A percentile compares a stretch with the other conserved stretches of the same genome.
phyloP scores from a whole-genome alignment of 2,113 vertebrate genomes.

The Planiliza haematocheilus region DNA sequence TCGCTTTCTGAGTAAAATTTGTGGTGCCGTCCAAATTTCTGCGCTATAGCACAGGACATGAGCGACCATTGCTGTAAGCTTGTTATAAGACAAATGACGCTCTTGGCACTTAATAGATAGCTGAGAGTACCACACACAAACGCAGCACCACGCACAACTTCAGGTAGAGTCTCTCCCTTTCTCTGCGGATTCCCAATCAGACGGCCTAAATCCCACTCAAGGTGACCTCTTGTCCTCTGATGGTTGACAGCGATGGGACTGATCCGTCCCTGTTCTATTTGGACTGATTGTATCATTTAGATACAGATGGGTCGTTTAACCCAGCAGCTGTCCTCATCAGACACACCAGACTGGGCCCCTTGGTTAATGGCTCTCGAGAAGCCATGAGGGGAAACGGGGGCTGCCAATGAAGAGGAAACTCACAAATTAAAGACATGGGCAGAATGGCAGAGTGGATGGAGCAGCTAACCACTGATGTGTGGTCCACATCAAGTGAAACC shows the following conservation, averaged over 20 bases:
- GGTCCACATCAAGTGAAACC: conserved; percentile 1
- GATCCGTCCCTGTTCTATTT: conserved; percentile 72
- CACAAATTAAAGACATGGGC: conserved; percentile 25
- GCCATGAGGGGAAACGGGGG: conserved; percentile 35
- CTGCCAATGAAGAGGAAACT: conserved; percentile 50
- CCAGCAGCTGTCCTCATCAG: conserved; percentile 79
- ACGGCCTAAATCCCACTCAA: conserved; percentile 54
- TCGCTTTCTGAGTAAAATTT: conserved; percentile 27
- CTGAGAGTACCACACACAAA: conserved; percentile 1
- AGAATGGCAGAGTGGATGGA: conserved; percentile 17
- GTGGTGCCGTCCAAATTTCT: conserved; percentile 13
- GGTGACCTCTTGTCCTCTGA: conserved; percentile 71
- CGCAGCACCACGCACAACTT: conserved; percentile 8
- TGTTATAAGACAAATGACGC: conserved; percentile 37
- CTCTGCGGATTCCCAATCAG: conserved; percentile 39
- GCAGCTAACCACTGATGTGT: neutral
- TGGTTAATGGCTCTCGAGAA: conserved; percentile 67
- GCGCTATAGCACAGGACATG: neutral
- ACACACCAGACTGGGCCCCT: conserved; percentile 67
- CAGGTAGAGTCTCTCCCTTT: neutral
- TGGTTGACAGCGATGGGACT: conserved; percentile 67
- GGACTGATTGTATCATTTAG: conserved; percentile 77
- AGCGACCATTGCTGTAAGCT: conserved; percentile 18
- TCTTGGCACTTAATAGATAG: conserved; percentile 15
- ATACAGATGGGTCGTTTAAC: conserved; percentile 77